Evolutionary conservation across 2,888 invertebrate species (phyloP).

Genomic region (Anthophora plumipes): DNA sequence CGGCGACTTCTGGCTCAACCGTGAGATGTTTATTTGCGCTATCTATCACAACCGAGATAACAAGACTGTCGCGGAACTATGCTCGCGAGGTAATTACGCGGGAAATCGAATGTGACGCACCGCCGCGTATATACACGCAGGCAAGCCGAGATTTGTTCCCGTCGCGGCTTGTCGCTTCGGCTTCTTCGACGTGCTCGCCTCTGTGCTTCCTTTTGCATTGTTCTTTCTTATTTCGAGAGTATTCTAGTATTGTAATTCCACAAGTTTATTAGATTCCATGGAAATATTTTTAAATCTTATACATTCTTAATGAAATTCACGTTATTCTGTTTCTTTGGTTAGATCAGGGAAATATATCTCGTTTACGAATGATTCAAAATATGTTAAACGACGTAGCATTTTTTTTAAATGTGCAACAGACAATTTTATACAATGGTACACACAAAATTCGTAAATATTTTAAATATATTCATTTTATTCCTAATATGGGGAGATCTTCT

Average conservation of each 20-base stretch:
- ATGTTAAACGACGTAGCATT: too few species aligned
- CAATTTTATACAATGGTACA: too few species aligned
- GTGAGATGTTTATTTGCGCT: constrained; percentile 73
- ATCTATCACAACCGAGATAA: constrained; percentile 71
- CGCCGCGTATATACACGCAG: background rate
- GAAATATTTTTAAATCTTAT: background rate
- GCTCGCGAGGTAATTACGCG: constrained; percentile 63
- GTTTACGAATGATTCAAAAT: too few species aligned
- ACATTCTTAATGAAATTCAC: too few species aligned
- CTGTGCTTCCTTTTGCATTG: too few species aligned
- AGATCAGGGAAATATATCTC: too few species aligned
- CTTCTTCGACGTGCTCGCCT: background rate
- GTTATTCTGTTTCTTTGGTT: too few species aligned
- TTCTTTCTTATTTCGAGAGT: background rate
- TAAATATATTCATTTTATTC: too few species aligned
- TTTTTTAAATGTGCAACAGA: too few species aligned
- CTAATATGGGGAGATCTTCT: too few species aligned
- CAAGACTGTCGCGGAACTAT: constrained; percentile 69
- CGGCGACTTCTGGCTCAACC: constrained; percentile 62
- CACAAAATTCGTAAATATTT: too few species aligned
- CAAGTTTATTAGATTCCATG: too few species aligned
- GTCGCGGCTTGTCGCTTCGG: constrained; percentile 7
- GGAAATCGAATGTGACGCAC: constrained; percentile 70
- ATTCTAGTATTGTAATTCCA: background rate
- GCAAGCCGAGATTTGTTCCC: constrained; percentile 5